Conservation (phyloP, 2,113 vertebrate genomes). For the Arothron firmamentum region DNA sequence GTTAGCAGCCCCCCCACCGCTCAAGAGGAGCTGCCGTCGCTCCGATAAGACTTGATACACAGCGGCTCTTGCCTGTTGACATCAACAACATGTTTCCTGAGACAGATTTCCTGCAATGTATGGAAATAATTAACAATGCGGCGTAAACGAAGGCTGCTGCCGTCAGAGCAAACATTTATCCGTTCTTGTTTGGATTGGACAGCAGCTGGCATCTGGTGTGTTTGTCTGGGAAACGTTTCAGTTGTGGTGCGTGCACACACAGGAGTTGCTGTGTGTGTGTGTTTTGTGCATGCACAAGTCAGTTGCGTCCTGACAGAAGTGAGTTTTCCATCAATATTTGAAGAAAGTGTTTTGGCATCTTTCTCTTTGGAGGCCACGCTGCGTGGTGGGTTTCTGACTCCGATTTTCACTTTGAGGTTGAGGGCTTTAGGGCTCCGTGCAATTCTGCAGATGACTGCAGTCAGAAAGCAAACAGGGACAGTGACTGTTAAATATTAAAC, state of each 20-base stretch:
- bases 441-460: constrained; percentile 37
- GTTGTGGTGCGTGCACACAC: constrained; percentile 7
- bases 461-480: neutral
- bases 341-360: constrained; percentile 62
- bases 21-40: constrained; percentile 6
- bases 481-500: no score
- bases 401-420: no score
- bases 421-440: constrained; percentile 26
- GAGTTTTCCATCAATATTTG: constrained; percentile 70
- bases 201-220: constrained; percentile 42
- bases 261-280: neutral
- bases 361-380: constrained; percentile 51
- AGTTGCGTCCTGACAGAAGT: constrained; percentile 61
- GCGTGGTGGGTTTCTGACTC: constrained; percentile 25
- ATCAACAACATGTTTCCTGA: neutral
- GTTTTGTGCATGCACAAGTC: constrained; percentile 13
- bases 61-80: constrained; percentile 16
- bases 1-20: constrained; percentile 1
- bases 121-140: neutral
- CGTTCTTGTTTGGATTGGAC: constrained; percentile 29
- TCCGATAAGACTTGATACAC: constrained; percentile 11
- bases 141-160: neutral
- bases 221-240: constrained; percentile 19
- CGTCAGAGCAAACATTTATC: constrained; percentile 28
- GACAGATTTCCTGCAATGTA: neutral